These are phyloP conservation scores for Lasioglossum pauxillum DNA, from an alignment of 2,888 invertebrate species.

Conservation along the genomic window DNA sequence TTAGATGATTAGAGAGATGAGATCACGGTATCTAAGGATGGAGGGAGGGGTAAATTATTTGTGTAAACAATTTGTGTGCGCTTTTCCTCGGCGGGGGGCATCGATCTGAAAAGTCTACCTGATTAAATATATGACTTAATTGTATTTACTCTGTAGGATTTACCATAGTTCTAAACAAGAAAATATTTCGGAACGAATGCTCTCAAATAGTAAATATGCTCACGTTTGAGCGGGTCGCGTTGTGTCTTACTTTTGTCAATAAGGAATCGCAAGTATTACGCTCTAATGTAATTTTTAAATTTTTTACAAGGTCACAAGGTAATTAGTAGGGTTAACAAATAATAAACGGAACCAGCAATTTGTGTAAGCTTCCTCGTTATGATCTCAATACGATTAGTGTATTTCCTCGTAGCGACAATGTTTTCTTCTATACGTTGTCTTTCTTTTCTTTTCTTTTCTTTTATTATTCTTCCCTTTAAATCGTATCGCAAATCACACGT, in stretches of 20 bases:
- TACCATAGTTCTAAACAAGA: slow-evolving; percentile 78
- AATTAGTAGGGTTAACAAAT: slow-evolving; percentile 68
- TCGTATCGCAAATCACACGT: slow-evolving; percentile 22
- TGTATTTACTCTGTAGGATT: slow-evolving; percentile 84
- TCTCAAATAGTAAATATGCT: slow-evolving; percentile 76
- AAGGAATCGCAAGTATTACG: slow-evolving; percentile 69
- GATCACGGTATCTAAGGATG: slow-evolving; percentile 74
- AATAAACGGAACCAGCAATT: slow-evolving; percentile 59
- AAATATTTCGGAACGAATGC: slow-evolving; percentile 76
- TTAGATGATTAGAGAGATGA: slow-evolving; percentile 77
- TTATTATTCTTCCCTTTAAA: slow-evolving; percentile 10
- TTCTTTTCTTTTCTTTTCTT: slow-evolving; percentile 16
- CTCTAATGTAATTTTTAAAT: slow-evolving; percentile 66
- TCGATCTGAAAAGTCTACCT: slow-evolving; percentile 83
- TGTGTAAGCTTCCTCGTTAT: slow-evolving; percentile 66
- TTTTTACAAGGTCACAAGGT: slow-evolving; percentile 62
- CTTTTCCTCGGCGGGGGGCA: slow-evolving; percentile 76
- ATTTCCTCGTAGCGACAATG: slow-evolving; percentile 44
- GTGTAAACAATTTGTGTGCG: slow-evolving; percentile 57
- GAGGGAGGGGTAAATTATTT: slow-evolving; percentile 69
- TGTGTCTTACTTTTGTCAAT: slow-evolving; percentile 72
- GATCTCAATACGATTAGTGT: slow-evolving; percentile 66
- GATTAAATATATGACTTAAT: slow-evolving; percentile 84
- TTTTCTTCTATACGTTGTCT: slow-evolving; percentile 18
- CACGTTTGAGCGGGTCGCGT: slow-evolving; percentile 80